phyloP scores from a whole-genome alignment of 2,888 invertebrate species.

The Herminia tarsipennalis region DNA sequence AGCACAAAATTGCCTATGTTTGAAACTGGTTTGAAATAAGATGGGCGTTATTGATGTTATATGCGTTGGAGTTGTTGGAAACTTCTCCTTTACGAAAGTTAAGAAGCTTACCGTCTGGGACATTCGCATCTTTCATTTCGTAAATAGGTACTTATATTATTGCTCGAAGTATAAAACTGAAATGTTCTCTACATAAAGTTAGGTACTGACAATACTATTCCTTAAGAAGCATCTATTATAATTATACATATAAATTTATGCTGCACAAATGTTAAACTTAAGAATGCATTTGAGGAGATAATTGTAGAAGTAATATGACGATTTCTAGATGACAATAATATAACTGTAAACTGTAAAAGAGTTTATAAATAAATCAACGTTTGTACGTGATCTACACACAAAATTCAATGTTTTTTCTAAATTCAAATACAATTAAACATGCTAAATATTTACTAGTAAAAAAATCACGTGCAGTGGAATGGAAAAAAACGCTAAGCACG shows the following conservation, averaged over 20 bases:
- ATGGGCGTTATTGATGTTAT: constrained; percentile 32
- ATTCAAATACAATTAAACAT: constrained; percentile 30
- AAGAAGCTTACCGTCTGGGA: constrained; percentile 13
- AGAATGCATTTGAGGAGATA: no score
- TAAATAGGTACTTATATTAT: no score
- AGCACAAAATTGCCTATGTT: constrained; percentile 44
- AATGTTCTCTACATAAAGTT: no score
- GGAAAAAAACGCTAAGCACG: constrained; percentile 72
- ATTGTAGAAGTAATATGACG: no score
- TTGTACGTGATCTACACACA: no score
- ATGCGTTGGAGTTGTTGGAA: constrained; percentile 6
- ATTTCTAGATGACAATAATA: no score
- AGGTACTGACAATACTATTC: no score
- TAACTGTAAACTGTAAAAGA: no score
- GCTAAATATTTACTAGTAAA: constrained; percentile 46
- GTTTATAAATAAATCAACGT: no score
- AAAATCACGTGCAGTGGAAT: constrained; percentile 44
- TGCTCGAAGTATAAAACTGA: no score
- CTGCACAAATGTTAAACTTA: constrained; percentile 1
- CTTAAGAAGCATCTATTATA: no score
- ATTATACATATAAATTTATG: no score
- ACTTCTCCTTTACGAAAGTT: constrained; percentile 10
- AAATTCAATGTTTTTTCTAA: not conserved
- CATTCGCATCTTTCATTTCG: not conserved
- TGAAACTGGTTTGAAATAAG: constrained; percentile 40